Percentiles rank a stretch among this genome's conserved stretches.
These are phyloP conservation scores for Petrocephalus microphthalmus DNA, from an alignment of 2,113 vertebrate genomes.

Conservation along the genomic window DNA sequence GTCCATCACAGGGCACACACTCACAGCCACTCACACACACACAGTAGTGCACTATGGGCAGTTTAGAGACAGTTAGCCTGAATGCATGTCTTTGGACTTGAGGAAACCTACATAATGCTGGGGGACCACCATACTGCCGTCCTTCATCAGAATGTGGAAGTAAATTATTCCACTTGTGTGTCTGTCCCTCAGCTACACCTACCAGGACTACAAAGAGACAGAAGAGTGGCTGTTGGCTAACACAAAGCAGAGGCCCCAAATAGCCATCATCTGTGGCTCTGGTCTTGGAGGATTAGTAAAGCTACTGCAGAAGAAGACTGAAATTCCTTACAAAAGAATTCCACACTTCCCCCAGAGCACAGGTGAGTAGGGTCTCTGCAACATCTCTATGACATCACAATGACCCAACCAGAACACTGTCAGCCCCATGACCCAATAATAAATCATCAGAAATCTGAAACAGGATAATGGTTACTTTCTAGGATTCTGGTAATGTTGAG, in stretches of 20 bases:
- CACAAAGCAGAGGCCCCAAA: conserved; percentile 48
- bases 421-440: background rate
- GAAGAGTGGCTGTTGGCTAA: conserved; percentile 57
- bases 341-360: conserved; percentile 67
- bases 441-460: background rate
- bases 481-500: background rate
- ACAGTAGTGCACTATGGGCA: too few relatives aligned
- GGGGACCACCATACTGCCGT: background rate
- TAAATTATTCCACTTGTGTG: conserved; percentile 4
- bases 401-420: background rate
- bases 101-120: background rate
- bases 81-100: background rate
- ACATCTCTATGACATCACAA: background rate
- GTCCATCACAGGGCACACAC: background rate
- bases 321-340: conserved; percentile 59
- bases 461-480: background rate
- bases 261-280: conserved; percentile 72
- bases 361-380: conserved; percentile 35
- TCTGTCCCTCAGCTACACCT: conserved; percentile 43
- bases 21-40: too few relatives aligned
- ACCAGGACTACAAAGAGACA: conserved; percentile 57
- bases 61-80: background rate
- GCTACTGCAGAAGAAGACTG: conserved; percentile 45
- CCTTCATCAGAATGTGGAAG: background rate
- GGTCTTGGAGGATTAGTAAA: conserved; percentile 68